Conservation (phyloP, 1,140 invertebrate genomes). For the Drosophila persimilis region DNA sequence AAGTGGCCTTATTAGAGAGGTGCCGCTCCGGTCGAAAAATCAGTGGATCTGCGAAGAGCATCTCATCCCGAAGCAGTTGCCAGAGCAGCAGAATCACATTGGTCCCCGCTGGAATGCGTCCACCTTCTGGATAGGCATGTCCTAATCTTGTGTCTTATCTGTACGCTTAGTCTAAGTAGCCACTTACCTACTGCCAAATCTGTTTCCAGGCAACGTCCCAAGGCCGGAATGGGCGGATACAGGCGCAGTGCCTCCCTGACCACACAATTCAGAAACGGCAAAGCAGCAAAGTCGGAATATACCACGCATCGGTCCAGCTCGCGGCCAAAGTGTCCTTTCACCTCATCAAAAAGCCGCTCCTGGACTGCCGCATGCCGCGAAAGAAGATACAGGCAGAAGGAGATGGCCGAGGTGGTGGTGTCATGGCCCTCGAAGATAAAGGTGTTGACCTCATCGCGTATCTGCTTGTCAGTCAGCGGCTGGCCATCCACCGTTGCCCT, state of each 20-base stretch:
- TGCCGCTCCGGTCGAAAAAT: slow-evolving; percentile 86
- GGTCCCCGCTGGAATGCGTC: slow-evolving; percentile 82
- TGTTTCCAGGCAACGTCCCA: slow-evolving; percentile 85
- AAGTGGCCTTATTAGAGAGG: slow-evolving; percentile 77
- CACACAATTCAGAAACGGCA: slow-evolving; percentile 87
- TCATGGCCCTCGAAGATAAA: slow-evolving; percentile 92
- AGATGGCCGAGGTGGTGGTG: slow-evolving; percentile 86
- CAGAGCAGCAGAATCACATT: slow-evolving; percentile 83
- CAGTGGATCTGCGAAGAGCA: slow-evolving; percentile 54
- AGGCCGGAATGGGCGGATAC: slow-evolving; percentile 88
- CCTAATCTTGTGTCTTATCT: slow-evolving; percentile 35
- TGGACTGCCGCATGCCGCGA: slow-evolving; percentile 85
- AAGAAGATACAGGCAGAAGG: slow-evolving; percentile 85
- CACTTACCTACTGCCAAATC: slow-evolving; percentile 82
- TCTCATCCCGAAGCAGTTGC: slow-evolving; percentile 79
- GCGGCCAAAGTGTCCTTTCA: slow-evolving; percentile 72
- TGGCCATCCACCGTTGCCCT: slow-evolving; percentile 85
- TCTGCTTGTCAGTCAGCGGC: slow-evolving; percentile 86
- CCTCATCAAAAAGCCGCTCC: slow-evolving; percentile 85
- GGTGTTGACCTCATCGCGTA: slow-evolving; percentile 89
- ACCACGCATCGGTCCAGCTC: slow-evolving; percentile 84
- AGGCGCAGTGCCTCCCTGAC: slow-evolving; percentile 86
- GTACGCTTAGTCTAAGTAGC: too few species aligned
- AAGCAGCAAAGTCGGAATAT: slow-evolving; percentile 84
- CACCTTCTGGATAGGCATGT: slow-evolving; percentile 42